Conservation (phyloP, 1,140 invertebrate genomes). For the Liolophura sinensis region DNA sequence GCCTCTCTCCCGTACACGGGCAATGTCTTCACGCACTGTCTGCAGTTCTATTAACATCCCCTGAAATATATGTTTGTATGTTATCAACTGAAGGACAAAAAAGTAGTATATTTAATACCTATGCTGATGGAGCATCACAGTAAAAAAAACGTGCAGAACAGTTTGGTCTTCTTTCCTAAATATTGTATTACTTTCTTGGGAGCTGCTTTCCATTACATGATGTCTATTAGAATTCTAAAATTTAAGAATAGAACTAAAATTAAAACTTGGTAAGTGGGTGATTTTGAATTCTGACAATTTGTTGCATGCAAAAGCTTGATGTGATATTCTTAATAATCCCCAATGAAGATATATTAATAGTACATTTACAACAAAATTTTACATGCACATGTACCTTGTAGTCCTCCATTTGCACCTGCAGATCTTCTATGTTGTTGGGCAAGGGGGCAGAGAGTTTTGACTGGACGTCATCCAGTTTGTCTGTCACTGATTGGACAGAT, state of each 20-base stretch:
- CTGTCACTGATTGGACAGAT: conserved; percentile 43
- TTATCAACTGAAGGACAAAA: no score
- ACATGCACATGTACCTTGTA: conserved; percentile 27
- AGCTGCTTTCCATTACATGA: no score
- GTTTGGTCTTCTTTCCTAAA: no score
- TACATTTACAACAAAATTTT: no score
- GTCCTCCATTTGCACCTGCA: conserved; percentile 34
- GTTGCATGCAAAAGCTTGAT: conserved; percentile 16
- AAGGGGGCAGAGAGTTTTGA: conserved; percentile 20
- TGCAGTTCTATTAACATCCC: conserved; percentile 5
- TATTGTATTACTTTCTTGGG: no score
- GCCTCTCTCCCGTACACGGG: conserved; percentile 31
- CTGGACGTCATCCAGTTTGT: conserved; percentile 37
- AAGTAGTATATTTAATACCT: no score
- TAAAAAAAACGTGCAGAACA: no score
- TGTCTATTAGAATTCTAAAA: neutral
- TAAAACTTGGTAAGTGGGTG: neutral
- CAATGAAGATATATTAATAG: neutral
- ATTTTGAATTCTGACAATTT: conserved; percentile 18
- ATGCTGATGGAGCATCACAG: no score
- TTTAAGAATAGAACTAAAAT: neutral
- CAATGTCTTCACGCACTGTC: conserved; percentile 33
- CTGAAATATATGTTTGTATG: neutral
- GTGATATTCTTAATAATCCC: neutral
- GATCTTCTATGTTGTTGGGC: conserved; percentile 18